A percentile compares a stretch with the other conserved stretches of the same genome.
Conservation (phyloP, 2,113 vertebrate species). For the Mustela nigripes region DNA sequence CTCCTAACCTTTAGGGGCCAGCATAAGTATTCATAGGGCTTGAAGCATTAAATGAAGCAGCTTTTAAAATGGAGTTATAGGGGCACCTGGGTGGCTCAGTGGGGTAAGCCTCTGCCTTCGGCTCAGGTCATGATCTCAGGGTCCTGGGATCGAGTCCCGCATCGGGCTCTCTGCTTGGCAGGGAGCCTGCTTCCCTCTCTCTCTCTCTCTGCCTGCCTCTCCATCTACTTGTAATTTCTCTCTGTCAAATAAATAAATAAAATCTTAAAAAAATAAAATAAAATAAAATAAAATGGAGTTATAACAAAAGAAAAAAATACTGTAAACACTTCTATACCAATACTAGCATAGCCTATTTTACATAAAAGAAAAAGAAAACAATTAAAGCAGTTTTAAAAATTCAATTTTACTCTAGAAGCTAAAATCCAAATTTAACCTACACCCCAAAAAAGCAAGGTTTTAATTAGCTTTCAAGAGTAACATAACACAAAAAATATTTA, state of each 20-base stretch:
- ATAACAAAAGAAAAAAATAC: neutral
- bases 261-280: too few relatives aligned
- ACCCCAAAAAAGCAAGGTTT: neutral
- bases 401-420: neutral
- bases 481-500: neutral
- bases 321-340: neutral
- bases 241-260: too few relatives aligned
- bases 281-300: neutral
- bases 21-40: neutral
- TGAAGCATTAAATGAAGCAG: neutral
- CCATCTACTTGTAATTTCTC: too few relatives aligned
- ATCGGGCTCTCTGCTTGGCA: too few relatives aligned
- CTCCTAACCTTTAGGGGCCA: neutral
- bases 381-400: conserved; percentile 1
- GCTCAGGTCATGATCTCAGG: too few relatives aligned
- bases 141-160: too few relatives aligned
- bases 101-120: too few relatives aligned
- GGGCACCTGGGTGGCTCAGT: too few relatives aligned
- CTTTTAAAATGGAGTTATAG: neutral
- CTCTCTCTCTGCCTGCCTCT: too few relatives aligned
- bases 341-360: neutral
- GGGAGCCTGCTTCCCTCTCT: too few relatives aligned
- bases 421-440: neutral
- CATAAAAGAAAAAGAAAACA: conserved; percentile 8
- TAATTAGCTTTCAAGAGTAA: conserved; percentile 24